Conservation (phyloP, 1,140 invertebrate species). For the Apis cerana region DNA sequence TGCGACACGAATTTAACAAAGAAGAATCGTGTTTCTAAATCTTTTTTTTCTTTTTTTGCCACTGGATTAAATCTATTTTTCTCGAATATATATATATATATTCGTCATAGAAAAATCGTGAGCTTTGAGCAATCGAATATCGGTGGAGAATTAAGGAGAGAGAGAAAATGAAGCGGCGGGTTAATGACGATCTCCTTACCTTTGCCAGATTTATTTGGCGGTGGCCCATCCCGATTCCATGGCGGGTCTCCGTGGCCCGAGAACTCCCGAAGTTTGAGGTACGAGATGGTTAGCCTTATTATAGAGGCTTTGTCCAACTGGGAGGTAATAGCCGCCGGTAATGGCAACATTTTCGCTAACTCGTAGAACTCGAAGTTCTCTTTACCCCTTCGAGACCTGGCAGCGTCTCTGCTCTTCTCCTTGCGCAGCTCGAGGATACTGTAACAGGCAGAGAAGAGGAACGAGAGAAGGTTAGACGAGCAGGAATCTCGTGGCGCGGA, state of each 20-base stretch:
- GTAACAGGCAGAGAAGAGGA: slow-evolving; percentile 80
- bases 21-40: no score
- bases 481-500: slow-evolving; percentile 3
- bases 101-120: no score
- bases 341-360: slow-evolving; percentile 97
- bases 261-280: slow-evolving; percentile 97
- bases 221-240: slow-evolving; percentile 91
- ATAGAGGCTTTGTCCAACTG: slow-evolving; percentile 99
- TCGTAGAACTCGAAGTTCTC: slow-evolving; percentile 99
- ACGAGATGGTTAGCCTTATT: slow-evolving; percentile 98
- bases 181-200: slow-evolving; percentile 82
- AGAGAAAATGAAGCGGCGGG: neutral
- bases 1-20: neutral
- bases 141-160: neutral
- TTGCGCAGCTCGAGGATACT: slow-evolving; percentile 98
- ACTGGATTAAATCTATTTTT: no score
- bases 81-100: no score
- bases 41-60: no score
- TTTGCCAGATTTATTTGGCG: slow-evolving; percentile 91
- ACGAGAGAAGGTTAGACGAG: slow-evolving; percentile 49
- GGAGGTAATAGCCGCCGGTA: slow-evolving; percentile 97
- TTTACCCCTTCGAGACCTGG: slow-evolving; percentile 95
- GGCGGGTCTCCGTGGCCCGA: slow-evolving; percentile 96
- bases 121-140: no score
- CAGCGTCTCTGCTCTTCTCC: slow-evolving; percentile 98